These are phyloP conservation scores for Loxodonta africana DNA, from an alignment of 2,113 vertebrate species.

Conservation along the genomic window DNA sequence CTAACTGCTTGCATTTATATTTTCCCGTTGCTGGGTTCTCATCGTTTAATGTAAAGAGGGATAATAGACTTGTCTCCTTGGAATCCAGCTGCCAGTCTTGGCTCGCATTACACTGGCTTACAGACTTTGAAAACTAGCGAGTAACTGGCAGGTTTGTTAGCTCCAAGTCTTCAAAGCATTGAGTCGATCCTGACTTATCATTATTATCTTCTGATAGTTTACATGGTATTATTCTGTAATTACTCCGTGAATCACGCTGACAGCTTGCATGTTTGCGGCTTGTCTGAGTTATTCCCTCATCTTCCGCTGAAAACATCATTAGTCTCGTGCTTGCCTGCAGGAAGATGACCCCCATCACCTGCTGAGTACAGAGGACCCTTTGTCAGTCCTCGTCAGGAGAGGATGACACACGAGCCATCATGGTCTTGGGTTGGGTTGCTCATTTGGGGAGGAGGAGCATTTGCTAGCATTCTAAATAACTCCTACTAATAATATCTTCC, in stretches of 20 bases:
- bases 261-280: slow-evolving; percentile 68
- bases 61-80: slow-evolving; percentile 62
- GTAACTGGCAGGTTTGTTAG: slow-evolving; percentile 65
- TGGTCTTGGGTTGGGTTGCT: neutral
- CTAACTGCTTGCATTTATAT: slow-evolving; percentile 52
- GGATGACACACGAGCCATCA: neutral
- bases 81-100: slow-evolving; percentile 68
- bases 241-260: slow-evolving; percentile 83
- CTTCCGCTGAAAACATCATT: slow-evolving; percentile 68
- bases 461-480: slow-evolving; percentile 61
- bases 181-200: slow-evolving; percentile 77
- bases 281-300: slow-evolving; percentile 57
- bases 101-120: slow-evolving; percentile 56
- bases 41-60: slow-evolving; percentile 42
- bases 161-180: slow-evolving; percentile 69
- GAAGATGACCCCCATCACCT: slow-evolving; percentile 69
- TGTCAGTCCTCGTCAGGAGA: slow-evolving; percentile 46
- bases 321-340: slow-evolving; percentile 36
- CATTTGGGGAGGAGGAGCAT: slow-evolving; percentile 45
- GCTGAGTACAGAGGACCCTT: neutral
- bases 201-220: slow-evolving; percentile 84
- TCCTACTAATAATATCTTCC: neutral
- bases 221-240: slow-evolving; percentile 80
- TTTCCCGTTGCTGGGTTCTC: slow-evolving; percentile 45
- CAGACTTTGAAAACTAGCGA: slow-evolving; percentile 59